These are phyloP conservation scores for Minunthozetes semirufus DNA, from an alignment of 2,888 invertebrate genomes.

Conservation along the genomic window DNA sequence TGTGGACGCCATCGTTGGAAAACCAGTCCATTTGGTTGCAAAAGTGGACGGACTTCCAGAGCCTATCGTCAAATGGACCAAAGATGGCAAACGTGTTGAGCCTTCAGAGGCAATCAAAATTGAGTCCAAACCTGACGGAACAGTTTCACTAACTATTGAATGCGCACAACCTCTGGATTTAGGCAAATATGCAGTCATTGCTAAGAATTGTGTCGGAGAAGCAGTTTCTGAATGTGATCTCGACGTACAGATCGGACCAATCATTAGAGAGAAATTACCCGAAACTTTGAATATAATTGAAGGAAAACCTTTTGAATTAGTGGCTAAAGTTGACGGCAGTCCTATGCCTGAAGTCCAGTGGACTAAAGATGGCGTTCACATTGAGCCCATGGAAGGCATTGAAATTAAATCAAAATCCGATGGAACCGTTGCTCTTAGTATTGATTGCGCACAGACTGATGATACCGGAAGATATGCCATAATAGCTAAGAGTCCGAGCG, in stretches of 20 bases:
- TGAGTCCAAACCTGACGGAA: slow-evolving; percentile 30
- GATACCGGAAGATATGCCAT: slow-evolving; percentile 81
- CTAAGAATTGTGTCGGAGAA: slow-evolving; percentile 44
- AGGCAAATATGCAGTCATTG: slow-evolving; percentile 48
- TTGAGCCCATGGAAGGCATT: slow-evolving; percentile 47
- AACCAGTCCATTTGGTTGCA: slow-evolving; percentile 70
- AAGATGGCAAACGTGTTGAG: slow-evolving; percentile 19
- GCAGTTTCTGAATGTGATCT: slow-evolving; percentile 20
- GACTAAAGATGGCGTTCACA: slow-evolving; percentile 48
- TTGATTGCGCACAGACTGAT: slow-evolving; percentile 53
- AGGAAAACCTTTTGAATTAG: slow-evolving; percentile 44
- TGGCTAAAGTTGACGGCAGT: slow-evolving; percentile 69
- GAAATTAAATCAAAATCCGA: slow-evolving; percentile 60
- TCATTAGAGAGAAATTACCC: slow-evolving; percentile 37
- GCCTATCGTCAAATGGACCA: slow-evolving; percentile 68
- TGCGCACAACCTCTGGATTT: slow-evolving; percentile 45
- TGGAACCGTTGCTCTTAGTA: slow-evolving; percentile 62
- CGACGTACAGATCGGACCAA: slow-evolving; percentile 29
- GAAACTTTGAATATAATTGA: slow-evolving; percentile 36
- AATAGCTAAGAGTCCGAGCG: slow-evolving; percentile 18
- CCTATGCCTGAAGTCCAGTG: slow-evolving; percentile 77
- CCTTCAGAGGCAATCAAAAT: neutral
- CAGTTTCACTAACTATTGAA: slow-evolving; percentile 45
- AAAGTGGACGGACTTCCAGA: slow-evolving; percentile 84
- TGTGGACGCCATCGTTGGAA: slow-evolving; percentile 52